Percentiles rank a stretch among this genome's conserved stretches.
phyloP scores from a whole-genome alignment of 1,140 invertebrate genomes.

The Forficula auricularia region DNA sequence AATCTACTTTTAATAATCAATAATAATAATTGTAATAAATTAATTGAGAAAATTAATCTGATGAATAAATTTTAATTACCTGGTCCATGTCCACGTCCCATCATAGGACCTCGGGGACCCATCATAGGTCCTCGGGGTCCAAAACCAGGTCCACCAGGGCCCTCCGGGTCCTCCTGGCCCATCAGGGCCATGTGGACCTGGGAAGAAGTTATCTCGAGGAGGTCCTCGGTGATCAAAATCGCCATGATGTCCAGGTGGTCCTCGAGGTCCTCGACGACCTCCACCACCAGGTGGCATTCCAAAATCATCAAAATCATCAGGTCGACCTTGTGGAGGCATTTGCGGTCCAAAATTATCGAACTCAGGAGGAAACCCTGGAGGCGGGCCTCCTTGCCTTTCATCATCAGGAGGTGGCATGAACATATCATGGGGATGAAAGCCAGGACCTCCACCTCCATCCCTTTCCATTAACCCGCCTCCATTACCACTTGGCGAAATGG shows the following conservation, averaged over 20 bases:
- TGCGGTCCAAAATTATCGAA: background rate
- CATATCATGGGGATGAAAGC: conserved; percentile 3
- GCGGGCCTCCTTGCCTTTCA: background rate
- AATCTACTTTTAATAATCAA: background rate
- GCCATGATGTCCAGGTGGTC: too few relatives aligned
- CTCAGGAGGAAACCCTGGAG: conserved; percentile 6
- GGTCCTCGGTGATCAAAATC: conserved; percentile 19
- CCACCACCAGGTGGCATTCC: conserved; percentile 16
- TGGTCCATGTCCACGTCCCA: conserved; percentile 22
- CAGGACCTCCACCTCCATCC: background rate
- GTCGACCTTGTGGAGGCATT: background rate
- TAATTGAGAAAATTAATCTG: conserved; percentile 3
- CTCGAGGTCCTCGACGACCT: too few relatives aligned
- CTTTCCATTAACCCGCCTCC: background rate
- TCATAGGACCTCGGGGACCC: conserved; percentile 23
- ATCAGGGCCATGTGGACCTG: background rate
- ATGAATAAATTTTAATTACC: too few relatives aligned
- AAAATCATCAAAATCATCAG: conserved; percentile 2
- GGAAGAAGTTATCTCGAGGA: conserved; percentile 16
- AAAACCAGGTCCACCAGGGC: conserved; percentile 23
- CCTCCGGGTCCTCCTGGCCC: conserved; percentile 20
- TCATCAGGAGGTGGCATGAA: background rate
- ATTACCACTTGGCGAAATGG: background rate
- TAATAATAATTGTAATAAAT: background rate
- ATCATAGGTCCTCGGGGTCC: conserved; percentile 27